These are phyloP conservation scores for Betta splendens DNA, from an alignment of 2,797 vertebrate species.

Conservation along the genomic window DNA sequence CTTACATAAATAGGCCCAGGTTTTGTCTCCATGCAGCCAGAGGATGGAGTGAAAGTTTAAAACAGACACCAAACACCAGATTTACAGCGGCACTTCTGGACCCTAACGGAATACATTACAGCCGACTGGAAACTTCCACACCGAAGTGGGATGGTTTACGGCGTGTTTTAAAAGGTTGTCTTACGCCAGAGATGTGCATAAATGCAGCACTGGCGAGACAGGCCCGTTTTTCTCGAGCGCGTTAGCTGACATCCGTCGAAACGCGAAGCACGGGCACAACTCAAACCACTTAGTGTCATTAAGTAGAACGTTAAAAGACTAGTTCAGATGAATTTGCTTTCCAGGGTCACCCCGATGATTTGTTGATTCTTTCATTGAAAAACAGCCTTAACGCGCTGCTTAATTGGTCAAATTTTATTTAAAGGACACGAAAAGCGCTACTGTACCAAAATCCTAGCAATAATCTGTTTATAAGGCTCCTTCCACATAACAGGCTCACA, in stretches of 20 bases:
- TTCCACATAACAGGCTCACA: neutral
- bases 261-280: neutral
- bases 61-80: neutral
- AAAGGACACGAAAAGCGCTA: neutral
- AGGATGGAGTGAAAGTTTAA: conserved; percentile 6
- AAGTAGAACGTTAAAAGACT: neutral
- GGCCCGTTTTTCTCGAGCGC: neutral
- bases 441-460: too few species aligned
- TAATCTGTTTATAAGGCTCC: neutral
- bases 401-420: neutral
- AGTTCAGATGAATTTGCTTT: neutral
- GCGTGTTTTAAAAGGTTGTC: neutral
- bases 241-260: neutral
- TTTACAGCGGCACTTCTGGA: neutral
- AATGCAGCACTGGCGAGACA: neutral
- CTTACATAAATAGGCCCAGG: neutral
- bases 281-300: neutral
- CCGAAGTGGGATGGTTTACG: neutral
- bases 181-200: neutral
- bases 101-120: neutral
- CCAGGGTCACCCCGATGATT: neutral
- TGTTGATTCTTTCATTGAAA: neutral
- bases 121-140: neutral
- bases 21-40: neutral
- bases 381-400: neutral